These are phyloP conservation scores for Syngnathus floridae DNA, from an alignment of 2,113 vertebrate genomes.

Conservation along the genomic window DNA sequence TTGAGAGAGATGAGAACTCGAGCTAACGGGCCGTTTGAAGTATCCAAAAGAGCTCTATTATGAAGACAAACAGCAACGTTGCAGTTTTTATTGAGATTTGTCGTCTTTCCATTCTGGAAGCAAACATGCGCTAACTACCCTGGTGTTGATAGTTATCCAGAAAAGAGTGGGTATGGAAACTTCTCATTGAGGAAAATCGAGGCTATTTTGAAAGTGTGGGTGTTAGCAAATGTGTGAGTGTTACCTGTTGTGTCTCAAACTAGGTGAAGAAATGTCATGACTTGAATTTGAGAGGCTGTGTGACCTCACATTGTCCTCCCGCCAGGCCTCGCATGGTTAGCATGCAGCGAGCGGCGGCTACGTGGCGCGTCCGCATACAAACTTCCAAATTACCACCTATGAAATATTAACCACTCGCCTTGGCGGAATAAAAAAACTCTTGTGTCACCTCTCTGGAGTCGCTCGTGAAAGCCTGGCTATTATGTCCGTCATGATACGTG, in stretches of 20 bases:
- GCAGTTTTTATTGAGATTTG: background rate
- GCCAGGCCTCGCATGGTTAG: background rate
- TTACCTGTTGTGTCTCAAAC: background rate
- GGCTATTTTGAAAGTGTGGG: background rate
- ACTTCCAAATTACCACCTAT: constrained; percentile 42
- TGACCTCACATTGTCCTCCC: background rate
- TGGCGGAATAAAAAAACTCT: constrained; percentile 2
- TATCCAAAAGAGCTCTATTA: background rate
- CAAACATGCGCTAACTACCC: background rate
- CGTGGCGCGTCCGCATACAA: constrained; percentile 1
- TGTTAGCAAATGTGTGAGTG: background rate
- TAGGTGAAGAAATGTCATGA: background rate
- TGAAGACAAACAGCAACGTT: background rate
- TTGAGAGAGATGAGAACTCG: background rate
- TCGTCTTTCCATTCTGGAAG: background rate
- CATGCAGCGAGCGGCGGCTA: background rate
- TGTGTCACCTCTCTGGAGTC: constrained; percentile 26
- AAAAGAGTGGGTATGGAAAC: background rate
- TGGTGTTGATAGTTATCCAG: background rate
- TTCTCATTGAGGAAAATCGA: background rate
- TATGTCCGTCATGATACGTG: background rate
- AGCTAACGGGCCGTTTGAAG: background rate
- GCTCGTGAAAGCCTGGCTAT: background rate
- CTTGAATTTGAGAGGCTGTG: background rate
- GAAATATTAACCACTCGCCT: constrained; percentile 53